A percentile compares a stretch with the other conserved stretches of the same genome.
These are phyloP conservation scores for Labroides dimidiatus DNA, from an alignment of 2,797 vertebrate species.

Conservation along the genomic window DNA sequence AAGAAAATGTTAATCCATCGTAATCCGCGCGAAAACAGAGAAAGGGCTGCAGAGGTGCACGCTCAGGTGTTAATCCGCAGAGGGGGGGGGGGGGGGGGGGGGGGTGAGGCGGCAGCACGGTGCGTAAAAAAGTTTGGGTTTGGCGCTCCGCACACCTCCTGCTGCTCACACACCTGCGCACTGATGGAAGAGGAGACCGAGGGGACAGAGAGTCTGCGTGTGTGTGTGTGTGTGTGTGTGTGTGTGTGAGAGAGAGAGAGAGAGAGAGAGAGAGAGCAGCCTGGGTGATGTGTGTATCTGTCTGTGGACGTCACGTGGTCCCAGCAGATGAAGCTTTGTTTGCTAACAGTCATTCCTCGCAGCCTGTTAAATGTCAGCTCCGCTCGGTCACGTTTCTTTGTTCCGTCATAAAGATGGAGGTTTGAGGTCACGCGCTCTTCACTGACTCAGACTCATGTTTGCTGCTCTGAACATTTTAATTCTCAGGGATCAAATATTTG, in stretches of 20 bases:
- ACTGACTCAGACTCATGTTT: too few relatives aligned
- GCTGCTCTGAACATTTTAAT: too few relatives aligned
- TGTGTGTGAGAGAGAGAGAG: not conserved
- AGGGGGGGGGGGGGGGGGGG: not conserved
- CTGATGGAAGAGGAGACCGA: not conserved
- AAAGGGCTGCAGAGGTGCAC: not conserved
- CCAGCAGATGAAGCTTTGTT: conserved; percentile 3
- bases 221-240: too few relatives aligned
- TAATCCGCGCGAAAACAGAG: not conserved
- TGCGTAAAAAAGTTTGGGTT: conserved; percentile 54
- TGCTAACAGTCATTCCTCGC: not conserved
- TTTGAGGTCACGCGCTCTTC: too few relatives aligned
- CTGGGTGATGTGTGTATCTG: not conserved
- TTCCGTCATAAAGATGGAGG: too few relatives aligned
- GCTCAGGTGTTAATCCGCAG: not conserved
- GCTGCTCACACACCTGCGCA: conserved; percentile 50
- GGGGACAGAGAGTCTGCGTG: too few relatives aligned
- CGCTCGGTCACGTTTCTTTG: too few relatives aligned
- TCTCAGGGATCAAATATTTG: too few relatives aligned
- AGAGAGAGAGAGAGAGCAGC: not conserved
- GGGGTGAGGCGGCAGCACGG: conserved; percentile 9
- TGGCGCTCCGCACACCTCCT: conserved; percentile 35
- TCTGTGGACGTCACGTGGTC: conserved; percentile 4
- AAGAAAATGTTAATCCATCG: conserved; percentile 12
- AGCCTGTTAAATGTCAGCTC: not conserved